A percentile compares a stretch with the other conserved stretches of the same genome.
Evolutionary conservation across 2,113 vertebrate genomes (phyloP).

Genomic region (Labeo catla): DNA sequence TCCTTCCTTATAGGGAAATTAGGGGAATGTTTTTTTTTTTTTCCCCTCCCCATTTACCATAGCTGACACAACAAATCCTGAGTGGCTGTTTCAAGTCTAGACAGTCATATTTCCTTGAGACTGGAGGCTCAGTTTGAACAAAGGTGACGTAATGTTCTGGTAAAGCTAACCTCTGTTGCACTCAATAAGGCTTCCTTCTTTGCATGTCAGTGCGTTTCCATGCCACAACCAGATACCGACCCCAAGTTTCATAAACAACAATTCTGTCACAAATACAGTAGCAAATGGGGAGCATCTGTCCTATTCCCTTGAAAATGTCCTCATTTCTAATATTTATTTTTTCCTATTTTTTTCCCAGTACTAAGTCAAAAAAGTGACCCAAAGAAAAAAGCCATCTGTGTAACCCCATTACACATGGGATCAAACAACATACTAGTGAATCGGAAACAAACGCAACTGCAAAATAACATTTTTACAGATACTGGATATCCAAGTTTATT

Average conservation of each 20-base stretch:
- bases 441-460: neutral
- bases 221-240: neutral
- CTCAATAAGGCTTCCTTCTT: neutral
- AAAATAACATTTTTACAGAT: neutral
- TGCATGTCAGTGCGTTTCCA: neutral
- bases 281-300: neutral
- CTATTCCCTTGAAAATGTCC: neutral
- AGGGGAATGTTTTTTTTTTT: neutral
- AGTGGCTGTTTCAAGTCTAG: neutral
- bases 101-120: neutral
- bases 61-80: neutral
- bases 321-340: neutral
- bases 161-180: neutral
- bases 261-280: neutral
- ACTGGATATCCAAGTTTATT: neutral
- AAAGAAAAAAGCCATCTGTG: neutral
- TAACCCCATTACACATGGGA: neutral
- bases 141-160: neutral
- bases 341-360: neutral
- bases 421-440: neutral
- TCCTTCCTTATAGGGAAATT: neutral
- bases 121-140: neutral
- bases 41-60: neutral
- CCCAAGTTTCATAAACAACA: neutral
- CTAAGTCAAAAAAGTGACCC: neutral